Base-by-base conservation (phyloP, 2,113 vertebrate species). In the Ptychochromis oligacanthus region DNA sequence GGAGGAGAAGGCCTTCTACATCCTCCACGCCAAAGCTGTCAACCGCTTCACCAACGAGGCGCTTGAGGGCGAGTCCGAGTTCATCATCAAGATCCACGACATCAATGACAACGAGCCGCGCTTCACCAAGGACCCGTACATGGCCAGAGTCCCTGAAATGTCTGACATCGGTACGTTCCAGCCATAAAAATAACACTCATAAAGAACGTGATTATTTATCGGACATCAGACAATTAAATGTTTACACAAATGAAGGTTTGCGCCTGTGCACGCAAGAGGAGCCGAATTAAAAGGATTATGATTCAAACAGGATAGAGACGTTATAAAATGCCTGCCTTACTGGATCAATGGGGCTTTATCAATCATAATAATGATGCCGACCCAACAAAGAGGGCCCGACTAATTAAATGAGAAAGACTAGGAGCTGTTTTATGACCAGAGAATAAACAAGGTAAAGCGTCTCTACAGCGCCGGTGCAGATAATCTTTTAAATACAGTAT, bases 71-170 rank as follows among this genome's bases (percentile, higher is more conserved):
- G 96, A 97, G 86, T 98, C 98, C 1, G 97, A 98, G 84, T 99
- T 99, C 95, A 95, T 98, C 95, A 98, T 99, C 94, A 99, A 99
- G 94, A 99, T 99, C 93, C 98, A 99, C 72, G 98, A 99, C 94
- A 99, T 99, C 94, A 99, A 99, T 26, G 98, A 99, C 95, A 99
- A 99, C 38, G 98, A 97, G 80, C 98, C 98, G 10, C 96, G 96
- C 78, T 99, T 99, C 95, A 97, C 97, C 88, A 96, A 96, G 93
- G 97, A 98, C 0, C 85, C 95, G 36, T 99, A 99, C 92, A 93
- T 95, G 9, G 97, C 97, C 87, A 94, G 93, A 1, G 97, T 99
- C 64, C 97, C 97, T 0, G 98, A 99, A 91, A 99, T 99, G 98
- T 97, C 98, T 12, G 97, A 98, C 61, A 95, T 98, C 0, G 98